Base-by-base conservation (phyloP, 2,113 vertebrate species). In the Corythornis madagascariensis region DNA sequence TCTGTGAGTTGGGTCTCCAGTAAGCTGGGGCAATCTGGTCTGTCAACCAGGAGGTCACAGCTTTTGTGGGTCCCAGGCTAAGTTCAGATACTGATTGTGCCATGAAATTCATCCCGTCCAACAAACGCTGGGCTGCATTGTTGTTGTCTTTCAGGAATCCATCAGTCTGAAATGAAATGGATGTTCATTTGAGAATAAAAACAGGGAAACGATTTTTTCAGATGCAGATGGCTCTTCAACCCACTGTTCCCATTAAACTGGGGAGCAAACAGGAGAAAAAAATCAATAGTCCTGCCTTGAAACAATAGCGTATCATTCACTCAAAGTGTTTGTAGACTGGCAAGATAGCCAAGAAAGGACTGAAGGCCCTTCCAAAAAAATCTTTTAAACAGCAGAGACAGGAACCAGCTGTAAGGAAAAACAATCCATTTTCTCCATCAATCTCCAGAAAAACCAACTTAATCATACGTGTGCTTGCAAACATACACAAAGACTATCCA, bases 1-100 rank as follows among this genome's bases (percentile, higher is more conserved):
- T 99, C 89, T 99, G 98, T 59, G 99, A 99, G 97, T 99, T 99
- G 73, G 99, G 99, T 95, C 97, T 99, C 99, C 99, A 99, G 97
- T 99, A 99, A 61, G 98, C 95, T 7, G 99, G 99, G 15, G 99
- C 99, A n/a, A 99, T 99, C 98, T 99, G 99, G 95, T 99, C 99
- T 2, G 99, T 99, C 52, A 99, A 96, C 99, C 99, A 99, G 70
- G 99, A 99, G 4, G 99, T 99, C 92, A 99, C 98, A 1, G 98
- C 99, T 97, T 99, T 99, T 90, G 99, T 99, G 52, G 99, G 99
- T 94, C 99, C 99, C 47, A 99, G 98, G 83, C 99, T 99, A 76
- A 99, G 98, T 96, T 99, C 99, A 15, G 99, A 99, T 76, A 99
- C 99, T 0, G 99, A 99, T 65, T 99, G 99, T 24, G 99, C 99